phyloP scores from a whole-genome alignment of 2,113 vertebrate species.

The Odocoileus hemionus region DNA sequence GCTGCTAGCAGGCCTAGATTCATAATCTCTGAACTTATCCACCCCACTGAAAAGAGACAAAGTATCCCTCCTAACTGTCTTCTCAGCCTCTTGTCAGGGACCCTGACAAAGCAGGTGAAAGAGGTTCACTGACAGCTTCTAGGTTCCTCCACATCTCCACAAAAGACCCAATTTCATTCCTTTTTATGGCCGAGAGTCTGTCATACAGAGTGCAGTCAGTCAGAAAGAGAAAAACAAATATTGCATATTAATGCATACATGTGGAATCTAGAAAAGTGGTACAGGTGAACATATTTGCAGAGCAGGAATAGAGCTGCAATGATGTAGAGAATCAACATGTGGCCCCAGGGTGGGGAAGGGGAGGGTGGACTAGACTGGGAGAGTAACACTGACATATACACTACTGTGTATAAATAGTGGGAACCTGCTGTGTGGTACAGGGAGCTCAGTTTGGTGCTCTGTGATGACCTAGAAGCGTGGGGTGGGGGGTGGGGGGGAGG shows the following conservation, averaged over 20 bases:
- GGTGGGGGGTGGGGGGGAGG: rapidly evolving
- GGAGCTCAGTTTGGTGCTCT: background rate
- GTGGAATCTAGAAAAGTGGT: background rate
- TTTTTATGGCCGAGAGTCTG: background rate
- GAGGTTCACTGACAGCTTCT: background rate
- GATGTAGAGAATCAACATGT: background rate
- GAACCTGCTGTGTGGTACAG: background rate
- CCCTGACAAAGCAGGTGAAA: background rate
- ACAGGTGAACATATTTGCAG: too few relatives aligned
- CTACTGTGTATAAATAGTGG: background rate
- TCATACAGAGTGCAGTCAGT: background rate
- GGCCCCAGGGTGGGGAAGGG: background rate
- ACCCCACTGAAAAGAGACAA: background rate
- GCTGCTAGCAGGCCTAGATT: background rate
- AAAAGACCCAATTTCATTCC: background rate
- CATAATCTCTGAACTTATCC: background rate
- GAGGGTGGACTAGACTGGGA: background rate
- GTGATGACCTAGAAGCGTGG: background rate
- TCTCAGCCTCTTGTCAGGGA: background rate
- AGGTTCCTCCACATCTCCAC: background rate
- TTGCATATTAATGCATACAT: background rate
- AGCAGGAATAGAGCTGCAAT: background rate
- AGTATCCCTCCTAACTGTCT: background rate
- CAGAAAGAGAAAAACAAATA: background rate
- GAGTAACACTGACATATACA: background rate